Percentiles rank a stretch among this genome's conserved stretches.
These are phyloP conservation scores for Azemiops feae DNA, from an alignment of 2,113 vertebrate species.

Conservation along the genomic window DNA sequence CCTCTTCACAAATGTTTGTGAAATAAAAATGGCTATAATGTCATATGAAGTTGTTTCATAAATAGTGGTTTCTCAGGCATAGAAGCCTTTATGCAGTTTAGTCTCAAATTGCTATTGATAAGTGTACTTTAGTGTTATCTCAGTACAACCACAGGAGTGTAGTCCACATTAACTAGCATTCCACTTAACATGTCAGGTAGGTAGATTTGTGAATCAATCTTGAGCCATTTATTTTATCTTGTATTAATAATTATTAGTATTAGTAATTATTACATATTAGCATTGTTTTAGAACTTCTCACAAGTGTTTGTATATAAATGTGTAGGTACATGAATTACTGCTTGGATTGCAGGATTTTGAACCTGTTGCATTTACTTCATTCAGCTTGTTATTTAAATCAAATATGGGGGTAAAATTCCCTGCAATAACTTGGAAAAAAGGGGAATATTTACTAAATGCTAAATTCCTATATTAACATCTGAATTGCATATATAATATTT, in stretches of 20 bases:
- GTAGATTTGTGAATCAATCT: neutral
- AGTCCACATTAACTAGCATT: neutral
- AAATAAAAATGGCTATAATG: neutral
- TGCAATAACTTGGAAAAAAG: neutral
- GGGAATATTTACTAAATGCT: neutral
- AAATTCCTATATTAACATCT: neutral
- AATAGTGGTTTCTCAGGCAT: neutral
- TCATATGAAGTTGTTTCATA: neutral
- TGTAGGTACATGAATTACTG: neutral
- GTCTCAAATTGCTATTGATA: neutral
- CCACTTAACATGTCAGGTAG: neutral
- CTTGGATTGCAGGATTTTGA: neutral
- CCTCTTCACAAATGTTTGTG: neutral
- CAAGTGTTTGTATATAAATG: neutral
- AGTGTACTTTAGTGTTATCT: neutral
- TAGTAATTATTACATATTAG: neutral
- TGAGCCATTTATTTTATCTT: neutral
- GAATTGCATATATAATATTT: neutral
- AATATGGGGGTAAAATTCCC: neutral
- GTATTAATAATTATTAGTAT: neutral
- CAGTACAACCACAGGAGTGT: neutral
- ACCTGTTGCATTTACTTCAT: neutral
- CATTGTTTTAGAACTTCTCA: neutral
- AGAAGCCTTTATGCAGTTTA: neutral
- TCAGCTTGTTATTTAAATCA: neutral